A percentile compares a stretch with the other conserved stretches of the same genome.
Conservation (phyloP, 1,140 invertebrate genomes). For the Caenorhabditis latens region DNA sequence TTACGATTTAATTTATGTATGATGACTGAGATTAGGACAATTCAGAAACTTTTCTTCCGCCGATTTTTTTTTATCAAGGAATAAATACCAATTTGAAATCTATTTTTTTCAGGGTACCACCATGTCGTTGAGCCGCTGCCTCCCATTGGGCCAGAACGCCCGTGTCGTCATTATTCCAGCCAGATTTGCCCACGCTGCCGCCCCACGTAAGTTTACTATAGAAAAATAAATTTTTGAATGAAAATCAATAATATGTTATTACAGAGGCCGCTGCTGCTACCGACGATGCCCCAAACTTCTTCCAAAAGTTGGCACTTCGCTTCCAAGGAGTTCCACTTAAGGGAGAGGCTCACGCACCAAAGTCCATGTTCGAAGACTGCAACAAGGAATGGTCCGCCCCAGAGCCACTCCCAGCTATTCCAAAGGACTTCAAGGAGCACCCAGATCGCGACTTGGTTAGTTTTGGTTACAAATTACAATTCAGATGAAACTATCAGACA, state of each 20-base stretch:
- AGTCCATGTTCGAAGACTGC: constrained; percentile 75
- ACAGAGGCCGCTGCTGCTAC: constrained; percentile 59
- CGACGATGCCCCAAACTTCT: constrained; percentile 69
- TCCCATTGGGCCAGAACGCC: constrained; percentile 57
- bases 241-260: constrained; percentile 14
- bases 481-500: neutral
- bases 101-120: constrained; percentile 55
- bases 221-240: no score
- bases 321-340: constrained; percentile 76
- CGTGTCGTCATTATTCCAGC: constrained; percentile 59
- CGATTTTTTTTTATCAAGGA: neutral
- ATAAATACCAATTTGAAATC: neutral
- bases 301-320: constrained; percentile 74
- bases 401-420: constrained; percentile 72
- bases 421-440: constrained; percentile 76
- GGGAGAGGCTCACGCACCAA: constrained; percentile 72
- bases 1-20: neutral
- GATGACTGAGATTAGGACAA: no score
- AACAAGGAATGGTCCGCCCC: constrained; percentile 73
- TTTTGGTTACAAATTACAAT: constrained; percentile 16
- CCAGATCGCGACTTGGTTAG: constrained; percentile 76
- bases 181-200: constrained; percentile 49
- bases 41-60: neutral
- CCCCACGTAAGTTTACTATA: constrained; percentile 48
- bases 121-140: constrained; percentile 64